A percentile compares a stretch with the other conserved stretches of the same genome.
Conservation (phyloP, 2,888 invertebrate species). For the Rhodophaea formosa region DNA sequence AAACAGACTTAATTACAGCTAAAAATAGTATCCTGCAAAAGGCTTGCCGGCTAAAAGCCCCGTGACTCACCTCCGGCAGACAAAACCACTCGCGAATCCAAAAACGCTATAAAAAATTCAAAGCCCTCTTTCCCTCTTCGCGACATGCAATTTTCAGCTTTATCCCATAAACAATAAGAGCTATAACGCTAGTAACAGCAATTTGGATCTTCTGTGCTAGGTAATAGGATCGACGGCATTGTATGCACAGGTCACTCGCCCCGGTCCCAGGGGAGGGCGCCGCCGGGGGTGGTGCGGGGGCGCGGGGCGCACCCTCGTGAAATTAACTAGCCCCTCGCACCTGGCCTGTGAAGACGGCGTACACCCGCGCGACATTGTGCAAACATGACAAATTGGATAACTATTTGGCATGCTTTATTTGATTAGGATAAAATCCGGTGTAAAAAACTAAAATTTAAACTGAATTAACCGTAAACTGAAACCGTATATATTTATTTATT, state of each 20-base stretch:
- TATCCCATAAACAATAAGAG: background rate
- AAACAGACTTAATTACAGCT: background rate
- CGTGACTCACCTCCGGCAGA: slow-evolving; percentile 19
- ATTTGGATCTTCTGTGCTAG: slow-evolving; percentile 5
- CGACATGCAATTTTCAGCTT: background rate
- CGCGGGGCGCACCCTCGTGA: slow-evolving; percentile 38
- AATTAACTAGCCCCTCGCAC: slow-evolving; percentile 65
- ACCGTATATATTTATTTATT: no score
- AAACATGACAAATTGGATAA: slow-evolving; percentile 22
- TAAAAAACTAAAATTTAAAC: no score
- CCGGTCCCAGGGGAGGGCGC: slow-evolving; percentile 40
- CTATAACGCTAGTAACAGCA: background rate
- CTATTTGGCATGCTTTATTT: slow-evolving; percentile 23
- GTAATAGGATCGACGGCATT: slow-evolving; percentile 13
- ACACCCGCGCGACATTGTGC: slow-evolving; percentile 43
- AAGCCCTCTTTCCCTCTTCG: slow-evolving; percentile 21
- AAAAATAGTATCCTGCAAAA: background rate
- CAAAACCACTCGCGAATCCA: slow-evolving; percentile 36
- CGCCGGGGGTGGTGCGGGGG: slow-evolving; percentile 20
- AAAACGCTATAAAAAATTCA: slow-evolving; percentile 56
- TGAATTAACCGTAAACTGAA: no score
- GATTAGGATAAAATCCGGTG: background rate
- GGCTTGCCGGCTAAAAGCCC: background rate
- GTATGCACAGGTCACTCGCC: slow-evolving; percentile 26
- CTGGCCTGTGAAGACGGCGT: slow-evolving; percentile 69